phyloP scores from a whole-genome alignment of 2,888 invertebrate species.

The Drosophila nr. perissopoda region DNA sequence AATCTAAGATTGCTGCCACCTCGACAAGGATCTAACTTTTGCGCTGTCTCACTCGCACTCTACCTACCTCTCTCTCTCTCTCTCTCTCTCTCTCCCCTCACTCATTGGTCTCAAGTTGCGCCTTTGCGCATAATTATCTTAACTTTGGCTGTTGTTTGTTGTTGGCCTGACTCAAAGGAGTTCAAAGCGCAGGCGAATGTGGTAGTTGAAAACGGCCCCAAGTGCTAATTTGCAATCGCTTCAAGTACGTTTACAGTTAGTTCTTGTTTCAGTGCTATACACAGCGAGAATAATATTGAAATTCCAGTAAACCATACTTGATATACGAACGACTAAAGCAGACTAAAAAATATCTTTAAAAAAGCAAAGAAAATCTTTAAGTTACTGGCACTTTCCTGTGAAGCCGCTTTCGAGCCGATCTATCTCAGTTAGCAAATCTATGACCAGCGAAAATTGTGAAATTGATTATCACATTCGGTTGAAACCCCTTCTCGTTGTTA shows the following conservation, averaged over 20 bases:
- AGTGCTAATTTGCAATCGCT: constrained; percentile 59
- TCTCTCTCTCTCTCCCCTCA: neutral
- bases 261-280: neutral
- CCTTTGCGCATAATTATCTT: constrained; percentile 63
- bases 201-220: constrained; percentile 28
- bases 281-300: neutral
- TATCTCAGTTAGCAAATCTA: neutral
- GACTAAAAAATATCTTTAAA: neutral
- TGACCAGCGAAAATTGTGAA: neutral
- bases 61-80: too few relatives aligned
- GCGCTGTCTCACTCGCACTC: constrained; percentile 3
- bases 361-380: neutral
- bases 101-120: constrained; percentile 23
- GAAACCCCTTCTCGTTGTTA: neutral
- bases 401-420: neutral
- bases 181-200: constrained; percentile 55
- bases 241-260: constrained; percentile 41
- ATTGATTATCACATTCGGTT: neutral
- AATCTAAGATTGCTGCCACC: constrained; percentile 46
- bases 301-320: neutral
- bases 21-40: constrained; percentile 38
- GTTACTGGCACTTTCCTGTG: neutral
- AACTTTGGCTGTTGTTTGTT: constrained; percentile 47
- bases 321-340: neutral
- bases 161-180: constrained; percentile 47